phyloP scores from a whole-genome alignment of 1,140 invertebrate genomes.

The Mylabris phalerata region DNA sequence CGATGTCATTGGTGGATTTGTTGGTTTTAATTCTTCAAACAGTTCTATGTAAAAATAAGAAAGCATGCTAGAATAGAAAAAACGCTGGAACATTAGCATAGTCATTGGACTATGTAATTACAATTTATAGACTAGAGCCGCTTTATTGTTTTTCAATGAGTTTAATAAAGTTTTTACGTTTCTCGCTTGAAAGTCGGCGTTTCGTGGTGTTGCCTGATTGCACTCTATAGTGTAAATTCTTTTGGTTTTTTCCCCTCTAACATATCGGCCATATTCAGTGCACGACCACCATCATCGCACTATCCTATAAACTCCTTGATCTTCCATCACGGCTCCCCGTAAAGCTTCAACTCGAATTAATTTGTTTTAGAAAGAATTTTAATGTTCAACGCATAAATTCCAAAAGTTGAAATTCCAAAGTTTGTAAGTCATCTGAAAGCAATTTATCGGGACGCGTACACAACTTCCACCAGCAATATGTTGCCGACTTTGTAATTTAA shows the following conservation, averaged over 20 bases:
- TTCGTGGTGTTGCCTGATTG: neutral
- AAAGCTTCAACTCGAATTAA: neutral
- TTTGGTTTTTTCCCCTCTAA: too few relatives aligned
- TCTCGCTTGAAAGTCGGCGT: neutral
- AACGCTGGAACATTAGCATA: conserved; percentile 9
- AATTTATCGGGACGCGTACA: conserved; percentile 1
- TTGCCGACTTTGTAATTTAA: conserved; percentile 14
- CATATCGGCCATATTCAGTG: neutral
- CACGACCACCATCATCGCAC: neutral
- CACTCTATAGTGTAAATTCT: too few relatives aligned
- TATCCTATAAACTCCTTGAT: conserved; percentile 1
- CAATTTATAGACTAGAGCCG: conserved; percentile 10
- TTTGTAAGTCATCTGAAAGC: conserved; percentile 13
- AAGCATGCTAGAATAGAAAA: too few relatives aligned
- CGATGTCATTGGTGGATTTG: too few relatives aligned
- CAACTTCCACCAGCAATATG: conserved; percentile 11
- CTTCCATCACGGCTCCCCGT: too few relatives aligned
- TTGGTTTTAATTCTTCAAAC: neutral
- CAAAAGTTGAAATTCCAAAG: conserved; percentile 10
- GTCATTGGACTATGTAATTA: conserved; percentile 19
- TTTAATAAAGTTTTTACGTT: conserved; percentile 11
- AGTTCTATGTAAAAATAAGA: neutral
- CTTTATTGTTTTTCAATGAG: conserved; percentile 15
- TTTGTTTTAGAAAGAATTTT: conserved; percentile 14
- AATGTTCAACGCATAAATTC: conserved; percentile 10